Conservation (phyloP, 2,888 invertebrate species). For the Morinoia aosen region DNA sequence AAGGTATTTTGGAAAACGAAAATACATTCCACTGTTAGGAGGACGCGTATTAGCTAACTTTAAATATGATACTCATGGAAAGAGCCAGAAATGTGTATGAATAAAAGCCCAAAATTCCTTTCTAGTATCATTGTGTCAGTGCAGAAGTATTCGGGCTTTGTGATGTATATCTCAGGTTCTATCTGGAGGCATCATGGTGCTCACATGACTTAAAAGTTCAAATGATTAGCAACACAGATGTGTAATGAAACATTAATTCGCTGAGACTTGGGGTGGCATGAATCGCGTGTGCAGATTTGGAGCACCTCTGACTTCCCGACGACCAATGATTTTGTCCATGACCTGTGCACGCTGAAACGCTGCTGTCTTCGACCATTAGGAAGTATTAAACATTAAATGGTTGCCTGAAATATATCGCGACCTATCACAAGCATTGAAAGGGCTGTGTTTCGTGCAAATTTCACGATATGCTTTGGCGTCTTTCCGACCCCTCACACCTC, state of each 20-base stretch:
- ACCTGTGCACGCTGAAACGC: not conserved
- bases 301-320: not conserved
- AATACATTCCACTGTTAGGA: not conserved
- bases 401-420: not conserved
- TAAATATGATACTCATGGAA: no score
- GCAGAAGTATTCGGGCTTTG: not conserved
- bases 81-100: no score
- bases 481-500: no score
- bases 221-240: not conserved
- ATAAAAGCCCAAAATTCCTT: not conserved
- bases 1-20: not conserved
- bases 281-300: not conserved
- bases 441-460: no score
- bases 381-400: not conserved
- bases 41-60: no score
- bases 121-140: not conserved
- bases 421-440: no score
- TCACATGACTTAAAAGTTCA: not conserved
- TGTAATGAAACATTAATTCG: not conserved
- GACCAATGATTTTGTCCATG: not conserved
- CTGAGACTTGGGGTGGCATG: not conserved
- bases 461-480: no score
- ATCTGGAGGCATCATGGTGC: not conserved
- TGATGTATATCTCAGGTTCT: not conserved
- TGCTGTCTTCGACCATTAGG: not conserved